phyloP scores from a whole-genome alignment of 1,140 invertebrate species.

The Phymastichus coffea region DNA sequence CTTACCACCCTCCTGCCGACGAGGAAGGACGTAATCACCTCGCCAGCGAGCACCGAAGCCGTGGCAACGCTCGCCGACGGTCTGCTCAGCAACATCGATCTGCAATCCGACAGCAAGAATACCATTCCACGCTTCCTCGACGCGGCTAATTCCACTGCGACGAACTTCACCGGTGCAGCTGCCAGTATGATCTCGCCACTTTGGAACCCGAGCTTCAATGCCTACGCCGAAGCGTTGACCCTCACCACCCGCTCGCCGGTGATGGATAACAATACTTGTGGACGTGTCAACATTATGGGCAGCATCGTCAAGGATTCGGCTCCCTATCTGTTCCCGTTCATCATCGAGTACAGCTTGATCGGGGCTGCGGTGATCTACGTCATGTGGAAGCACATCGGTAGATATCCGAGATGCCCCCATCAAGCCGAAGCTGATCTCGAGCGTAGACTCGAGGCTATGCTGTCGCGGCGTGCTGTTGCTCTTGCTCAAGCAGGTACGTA shows the following conservation, averaged over 20 bases:
- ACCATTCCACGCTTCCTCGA: slow-evolving; percentile 21
- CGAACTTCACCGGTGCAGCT: background rate
- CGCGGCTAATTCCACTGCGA: background rate
- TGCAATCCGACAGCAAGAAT: slow-evolving; percentile 35
- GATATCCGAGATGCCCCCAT: slow-evolving; percentile 68
- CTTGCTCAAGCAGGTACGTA: slow-evolving; percentile 68
- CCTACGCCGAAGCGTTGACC: slow-evolving; percentile 62
- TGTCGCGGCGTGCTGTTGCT: slow-evolving; percentile 78
- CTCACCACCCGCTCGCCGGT: slow-evolving; percentile 27
- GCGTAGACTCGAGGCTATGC: slow-evolving; percentile 79
- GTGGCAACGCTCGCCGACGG: slow-evolving; percentile 48
- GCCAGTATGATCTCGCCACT: slow-evolving; percentile 17
- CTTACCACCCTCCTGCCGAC: slow-evolving; percentile 38
- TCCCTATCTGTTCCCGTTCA: slow-evolving; percentile 93
- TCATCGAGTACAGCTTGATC: slow-evolving; percentile 95
- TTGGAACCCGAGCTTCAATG: slow-evolving; percentile 57
- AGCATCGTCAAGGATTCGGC: slow-evolving; percentile 87
- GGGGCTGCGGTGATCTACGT: slow-evolving; percentile 96
- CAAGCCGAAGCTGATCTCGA: slow-evolving; percentile 82
- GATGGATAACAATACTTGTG: slow-evolving; percentile 64
- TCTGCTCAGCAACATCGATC: slow-evolving; percentile 32
- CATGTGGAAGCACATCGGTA: slow-evolving; percentile 95
- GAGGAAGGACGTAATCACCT: slow-evolving; percentile 42
- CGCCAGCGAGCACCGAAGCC: slow-evolving; percentile 40
- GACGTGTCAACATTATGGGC: slow-evolving; percentile 87